Conservation (phyloP, 2,888 invertebrate genomes). For the Hermaeophaga mercurialis region DNA sequence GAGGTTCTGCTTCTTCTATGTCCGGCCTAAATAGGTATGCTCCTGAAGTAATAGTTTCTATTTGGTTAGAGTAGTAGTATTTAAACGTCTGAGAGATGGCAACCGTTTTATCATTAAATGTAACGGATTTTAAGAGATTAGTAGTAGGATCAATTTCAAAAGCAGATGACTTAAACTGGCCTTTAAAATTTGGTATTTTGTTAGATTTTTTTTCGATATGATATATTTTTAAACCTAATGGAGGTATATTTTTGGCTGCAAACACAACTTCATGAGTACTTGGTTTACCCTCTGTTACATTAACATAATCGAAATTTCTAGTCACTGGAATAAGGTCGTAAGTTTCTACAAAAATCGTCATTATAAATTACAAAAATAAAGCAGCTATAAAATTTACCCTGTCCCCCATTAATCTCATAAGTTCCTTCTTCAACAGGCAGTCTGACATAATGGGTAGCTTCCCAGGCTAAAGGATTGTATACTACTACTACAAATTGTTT, state of each 20-base stretch:
- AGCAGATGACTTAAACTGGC: constrained; percentile 4
- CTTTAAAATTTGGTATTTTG: not conserved
- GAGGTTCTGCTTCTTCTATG: constrained; percentile 9
- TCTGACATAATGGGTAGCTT: constrained; percentile 63
- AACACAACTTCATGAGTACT: constrained; percentile 69
- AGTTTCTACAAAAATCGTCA: constrained; percentile 1
- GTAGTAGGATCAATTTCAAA: constrained; percentile 60
- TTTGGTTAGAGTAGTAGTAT: constrained; percentile 61
- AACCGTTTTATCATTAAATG: constrained; percentile 27
- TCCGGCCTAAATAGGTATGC: constrained; percentile 87
- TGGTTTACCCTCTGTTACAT: constrained; percentile 10
- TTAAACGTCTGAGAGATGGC: constrained; percentile 32
- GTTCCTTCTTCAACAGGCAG: constrained; percentile 64
- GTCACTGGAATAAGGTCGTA: constrained; percentile 16
- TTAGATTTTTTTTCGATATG: constrained; percentile 54
- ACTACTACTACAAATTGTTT: constrained; percentile 66
- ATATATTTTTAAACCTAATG: constrained; percentile 69
- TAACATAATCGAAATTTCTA: constrained; percentile 1
- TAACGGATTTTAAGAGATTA: constrained; percentile 30
- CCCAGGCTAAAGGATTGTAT: constrained; percentile 78
- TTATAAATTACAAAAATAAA: not conserved
- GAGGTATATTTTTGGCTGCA: constrained; percentile 64
- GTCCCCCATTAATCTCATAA: constrained; percentile 63
- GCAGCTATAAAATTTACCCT: not conserved
- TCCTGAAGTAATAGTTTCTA: constrained; percentile 78